These are phyloP conservation scores for Drosophila nigromelanica DNA, from an alignment of 1,140 invertebrate genomes.

Conservation along the genomic window DNA sequence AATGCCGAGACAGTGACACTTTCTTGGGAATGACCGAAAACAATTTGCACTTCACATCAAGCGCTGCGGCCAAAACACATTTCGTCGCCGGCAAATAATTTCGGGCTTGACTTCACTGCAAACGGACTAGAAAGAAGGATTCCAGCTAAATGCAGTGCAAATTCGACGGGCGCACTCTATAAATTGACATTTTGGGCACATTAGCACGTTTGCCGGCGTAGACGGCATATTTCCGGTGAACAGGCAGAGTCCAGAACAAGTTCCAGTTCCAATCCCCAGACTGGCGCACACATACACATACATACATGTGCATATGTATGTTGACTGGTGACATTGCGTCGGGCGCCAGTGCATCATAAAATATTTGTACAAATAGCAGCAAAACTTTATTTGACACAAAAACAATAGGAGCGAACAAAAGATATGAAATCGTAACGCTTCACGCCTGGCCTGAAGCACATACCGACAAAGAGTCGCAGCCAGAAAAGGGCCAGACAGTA, in stretches of 20 bases:
- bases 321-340: conserved; percentile 16
- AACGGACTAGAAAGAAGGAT: conserved; percentile 69
- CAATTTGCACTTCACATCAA: conserved; percentile 43
- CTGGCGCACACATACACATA: conserved; percentile 8
- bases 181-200: conserved; percentile 67
- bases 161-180: conserved; percentile 33
- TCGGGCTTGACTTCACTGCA: conserved; percentile 62
- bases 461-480: conserved; percentile 53
- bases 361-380: conserved; percentile 59
- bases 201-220: conserved; percentile 52
- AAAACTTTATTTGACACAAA: conserved; percentile 42
- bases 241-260: neutral
- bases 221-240: conserved; percentile 71
- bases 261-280: conserved; percentile 3
- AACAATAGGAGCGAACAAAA: conserved; percentile 31
- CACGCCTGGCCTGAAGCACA: conserved; percentile 55
- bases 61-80: conserved; percentile 26
- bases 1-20: conserved; percentile 7
- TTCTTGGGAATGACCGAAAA: conserved; percentile 34
- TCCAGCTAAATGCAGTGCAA: conserved; percentile 38
- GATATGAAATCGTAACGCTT: conserved; percentile 65
- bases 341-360: conserved; percentile 73
- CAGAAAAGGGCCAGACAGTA: conserved; percentile 37
- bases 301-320: too few relatives aligned
- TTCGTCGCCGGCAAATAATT: conserved; percentile 55